Base-by-base conservation (phyloP, 1,140 invertebrate genomes). In the Psix sp. region DNA sequence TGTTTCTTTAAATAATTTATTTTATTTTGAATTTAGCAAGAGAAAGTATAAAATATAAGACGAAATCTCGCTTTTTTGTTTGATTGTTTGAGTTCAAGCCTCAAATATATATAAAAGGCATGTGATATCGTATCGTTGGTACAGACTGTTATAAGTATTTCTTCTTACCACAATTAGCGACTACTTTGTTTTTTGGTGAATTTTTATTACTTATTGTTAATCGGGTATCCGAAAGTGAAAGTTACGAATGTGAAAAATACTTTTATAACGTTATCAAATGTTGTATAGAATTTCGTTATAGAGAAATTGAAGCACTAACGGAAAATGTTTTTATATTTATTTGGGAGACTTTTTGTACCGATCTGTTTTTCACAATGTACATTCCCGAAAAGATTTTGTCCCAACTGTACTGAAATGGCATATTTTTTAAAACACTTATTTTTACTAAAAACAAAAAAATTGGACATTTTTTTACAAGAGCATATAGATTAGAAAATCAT, bases 91-190 rank as follows among this genome's bases (percentile, higher is more conserved):
- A 24, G 21, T 24, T n/a, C n/a, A n/a, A n/a, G n/a, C n/a, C n/a
- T n/a, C n/a, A n/a, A n/a, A n/a, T 24, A 24, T 35, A 35, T 35
- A 11, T 35, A 35, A 35, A 3, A 11, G 13, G 33, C 13, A 35
- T 35, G 33, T 35, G 33, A 35, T 35, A 35, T 13, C 13, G 60
- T 57, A 63, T 40, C 10, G 40, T 62, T 65, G 66, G 49, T 60
- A 67, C 49, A 74, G 57, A 51, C 57, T 68, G 57, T 74, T 71
- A 17, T 46, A 11, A 42, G 24, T 21, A 42, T 42, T 42, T n/a
- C 18, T 20, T 21, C n/a, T 21, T 16, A 18, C 17, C 11, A 18
- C 20, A 11, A n/a, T 21, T 7, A 42, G 26, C 5, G 3, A 40
- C 2, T 17, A 40, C 38, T 40, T 40, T 18, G 15, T 40, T 40